A percentile compares a stretch with the other conserved stretches of the same genome.
These are phyloP conservation scores for Drosophila repleta DNA, from an alignment of 1,140 invertebrate species.

Conservation along the genomic window DNA sequence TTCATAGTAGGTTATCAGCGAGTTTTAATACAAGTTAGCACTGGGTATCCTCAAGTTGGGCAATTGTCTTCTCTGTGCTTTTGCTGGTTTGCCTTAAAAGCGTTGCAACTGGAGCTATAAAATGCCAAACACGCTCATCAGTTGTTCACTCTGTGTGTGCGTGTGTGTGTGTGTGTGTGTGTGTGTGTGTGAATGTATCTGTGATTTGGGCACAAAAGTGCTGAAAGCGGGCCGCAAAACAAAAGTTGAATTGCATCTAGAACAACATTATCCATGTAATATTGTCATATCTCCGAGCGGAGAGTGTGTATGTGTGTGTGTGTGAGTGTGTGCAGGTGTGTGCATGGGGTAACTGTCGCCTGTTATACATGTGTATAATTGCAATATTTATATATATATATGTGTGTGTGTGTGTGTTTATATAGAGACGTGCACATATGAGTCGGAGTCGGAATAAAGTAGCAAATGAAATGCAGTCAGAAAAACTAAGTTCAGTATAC, in stretches of 20 bases:
- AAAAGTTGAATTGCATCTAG: constrained; percentile 38
- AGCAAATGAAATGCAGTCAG: constrained; percentile 38
- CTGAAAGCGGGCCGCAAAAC: constrained; percentile 14
- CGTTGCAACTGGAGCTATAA: constrained; percentile 40
- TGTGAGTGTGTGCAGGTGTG: background rate
- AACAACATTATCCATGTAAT: constrained; percentile 47
- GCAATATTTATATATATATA: background rate
- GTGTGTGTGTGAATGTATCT: constrained; percentile 5
- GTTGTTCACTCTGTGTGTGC: constrained; percentile 3
- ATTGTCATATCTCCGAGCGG: constrained; percentile 32
- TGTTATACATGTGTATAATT: constrained; percentile 4
- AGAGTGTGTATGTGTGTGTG: background rate
- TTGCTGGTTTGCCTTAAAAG: constrained; percentile 37
- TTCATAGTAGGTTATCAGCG: background rate
- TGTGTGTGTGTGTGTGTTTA: background rate
- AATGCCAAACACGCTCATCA: constrained; percentile 48
- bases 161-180: constrained; percentile 5
- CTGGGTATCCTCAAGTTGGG: constrained; percentile 3
- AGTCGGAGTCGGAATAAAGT: constrained; percentile 33
- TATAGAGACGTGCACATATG: constrained; percentile 1
- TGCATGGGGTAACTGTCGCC: constrained; percentile 26
- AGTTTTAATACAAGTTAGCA: no score
- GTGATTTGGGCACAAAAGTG: constrained; percentile 18
- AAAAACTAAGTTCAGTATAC: constrained; percentile 15
- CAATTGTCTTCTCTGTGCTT: no score